phyloP scores from a whole-genome alignment of 2,888 invertebrate species.

The Emmelina monodactyla region DNA sequence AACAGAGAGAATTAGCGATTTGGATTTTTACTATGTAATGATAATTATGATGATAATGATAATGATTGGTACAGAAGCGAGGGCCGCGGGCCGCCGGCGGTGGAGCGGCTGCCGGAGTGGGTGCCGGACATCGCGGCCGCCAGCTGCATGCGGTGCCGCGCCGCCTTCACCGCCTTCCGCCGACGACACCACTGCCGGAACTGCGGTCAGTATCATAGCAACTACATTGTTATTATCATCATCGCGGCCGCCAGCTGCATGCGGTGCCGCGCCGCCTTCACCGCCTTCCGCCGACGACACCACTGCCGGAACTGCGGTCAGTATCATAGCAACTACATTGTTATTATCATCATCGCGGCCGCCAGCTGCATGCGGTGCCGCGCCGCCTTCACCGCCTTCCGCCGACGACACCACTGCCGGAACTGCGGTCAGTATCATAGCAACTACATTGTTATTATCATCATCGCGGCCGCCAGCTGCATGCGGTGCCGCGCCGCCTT shows the following conservation, averaged over 20 bases:
- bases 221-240: too few relatives aligned
- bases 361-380: slow-evolving; percentile 93
- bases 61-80: too few relatives aligned
- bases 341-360: slow-evolving; percentile 84
- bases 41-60: neutral
- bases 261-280: slow-evolving; percentile 91
- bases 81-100: slow-evolving; percentile 12
- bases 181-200: slow-evolving; percentile 96
- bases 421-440: slow-evolving; percentile 92
- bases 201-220: slow-evolving; percentile 87
- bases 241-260: slow-evolving; percentile 91
- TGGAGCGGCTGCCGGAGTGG: slow-evolving; percentile 81
- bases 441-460: too few relatives aligned
- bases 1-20: too few relatives aligned
- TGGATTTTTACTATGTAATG: too few relatives aligned
- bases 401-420: slow-evolving; percentile 94
- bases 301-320: slow-evolving; percentile 96
- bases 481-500: slow-evolving; percentile 93
- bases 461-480: slow-evolving; percentile 87
- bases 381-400: slow-evolving; percentile 91
- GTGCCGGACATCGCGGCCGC: slow-evolving; percentile 93
- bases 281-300: slow-evolving; percentile 92
- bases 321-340: too few relatives aligned
- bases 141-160: slow-evolving; percentile 91
- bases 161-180: slow-evolving; percentile 93